A percentile compares a stretch with the other conserved stretches of the same genome.
These are phyloP conservation scores for Macroglossus sobrinus DNA, from an alignment of 2,113 vertebrate genomes.

Conservation along the genomic window DNA sequence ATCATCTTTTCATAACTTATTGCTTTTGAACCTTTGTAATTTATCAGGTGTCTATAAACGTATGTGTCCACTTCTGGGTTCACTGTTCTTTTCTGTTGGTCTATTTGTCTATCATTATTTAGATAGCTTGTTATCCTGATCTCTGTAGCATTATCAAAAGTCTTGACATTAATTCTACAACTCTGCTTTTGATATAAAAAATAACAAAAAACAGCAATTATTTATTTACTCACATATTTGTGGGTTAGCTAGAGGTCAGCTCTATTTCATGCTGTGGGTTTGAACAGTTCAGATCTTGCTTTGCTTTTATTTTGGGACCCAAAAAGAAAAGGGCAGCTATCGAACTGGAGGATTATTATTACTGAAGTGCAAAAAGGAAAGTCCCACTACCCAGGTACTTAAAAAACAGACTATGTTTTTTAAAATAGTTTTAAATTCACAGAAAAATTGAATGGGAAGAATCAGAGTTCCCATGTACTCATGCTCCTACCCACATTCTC, in stretches of 20 bases:
- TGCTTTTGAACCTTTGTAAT: background rate
- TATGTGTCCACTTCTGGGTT: background rate
- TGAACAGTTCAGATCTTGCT: background rate
- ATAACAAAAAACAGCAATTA: background rate
- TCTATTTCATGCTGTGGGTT: background rate
- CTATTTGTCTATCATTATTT: background rate
- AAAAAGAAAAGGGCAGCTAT: background rate
- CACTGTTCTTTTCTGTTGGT: background rate
- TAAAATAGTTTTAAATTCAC: background rate
- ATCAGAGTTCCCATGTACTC: background rate
- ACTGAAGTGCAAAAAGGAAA: background rate
- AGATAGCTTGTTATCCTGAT: background rate
- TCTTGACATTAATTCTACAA: background rate
- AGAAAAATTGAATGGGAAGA: background rate
- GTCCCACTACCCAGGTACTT: background rate
- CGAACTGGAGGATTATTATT: background rate
- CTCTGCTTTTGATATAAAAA: background rate
- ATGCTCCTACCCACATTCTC: background rate
- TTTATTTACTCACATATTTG: background rate
- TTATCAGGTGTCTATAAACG: background rate
- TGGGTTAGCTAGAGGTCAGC: background rate
- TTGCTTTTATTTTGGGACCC: background rate
- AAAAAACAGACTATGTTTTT: background rate
- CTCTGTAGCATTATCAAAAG: background rate
- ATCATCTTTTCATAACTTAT: background rate